Percentiles rank a stretch among this genome's conserved stretches.
Evolutionary conservation across 2,888 invertebrate species (phyloP).

Genomic region (Andrena chrysosceles): DNA sequence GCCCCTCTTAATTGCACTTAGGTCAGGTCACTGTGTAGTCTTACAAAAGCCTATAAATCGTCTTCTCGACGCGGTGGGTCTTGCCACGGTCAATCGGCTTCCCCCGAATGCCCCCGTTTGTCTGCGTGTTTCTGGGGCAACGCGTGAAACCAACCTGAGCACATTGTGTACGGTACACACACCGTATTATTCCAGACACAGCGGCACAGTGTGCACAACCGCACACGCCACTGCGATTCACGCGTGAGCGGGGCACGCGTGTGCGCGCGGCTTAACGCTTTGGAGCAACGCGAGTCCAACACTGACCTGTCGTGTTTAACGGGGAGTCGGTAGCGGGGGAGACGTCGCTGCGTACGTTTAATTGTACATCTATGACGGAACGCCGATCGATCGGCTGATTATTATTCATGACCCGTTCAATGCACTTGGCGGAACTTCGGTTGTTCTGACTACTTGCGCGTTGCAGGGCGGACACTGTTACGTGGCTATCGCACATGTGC

Average conservation of each 20-base stretch:
- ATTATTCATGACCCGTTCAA: slow-evolving; percentile 39
- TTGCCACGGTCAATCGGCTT: slow-evolving; percentile 76
- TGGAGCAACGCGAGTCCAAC: slow-evolving; percentile 22
- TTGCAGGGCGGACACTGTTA: neutral
- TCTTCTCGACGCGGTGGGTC: slow-evolving; percentile 73
- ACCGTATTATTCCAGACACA: neutral
- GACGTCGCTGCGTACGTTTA: slow-evolving; percentile 27
- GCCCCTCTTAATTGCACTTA: slow-evolving; percentile 62
- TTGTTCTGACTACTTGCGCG: slow-evolving; percentile 9
- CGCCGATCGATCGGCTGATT: slow-evolving; percentile 42
- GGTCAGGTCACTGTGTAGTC: slow-evolving; percentile 56
- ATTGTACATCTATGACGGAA: slow-evolving; percentile 35
- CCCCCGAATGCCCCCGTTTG: slow-evolving; percentile 57
- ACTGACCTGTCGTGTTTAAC: slow-evolving; percentile 16
- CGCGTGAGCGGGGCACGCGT: slow-evolving; percentile 7
- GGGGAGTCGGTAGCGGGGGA: neutral
- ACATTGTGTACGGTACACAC: neutral
- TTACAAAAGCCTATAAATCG: slow-evolving; percentile 77
- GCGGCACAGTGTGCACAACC: neutral
- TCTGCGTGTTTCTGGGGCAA: slow-evolving; percentile 35
- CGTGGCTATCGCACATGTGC: neutral
- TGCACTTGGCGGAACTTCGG: slow-evolving; percentile 22
- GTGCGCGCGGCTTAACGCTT: slow-evolving; percentile 42
- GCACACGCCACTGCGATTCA: neutral
- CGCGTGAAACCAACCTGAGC: slow-evolving; percentile 39